A percentile compares a stretch with the other conserved stretches of the same genome.
Conservation (phyloP, 2,113 vertebrate genomes). For the Ibidorhyncha struthersii region DNA sequence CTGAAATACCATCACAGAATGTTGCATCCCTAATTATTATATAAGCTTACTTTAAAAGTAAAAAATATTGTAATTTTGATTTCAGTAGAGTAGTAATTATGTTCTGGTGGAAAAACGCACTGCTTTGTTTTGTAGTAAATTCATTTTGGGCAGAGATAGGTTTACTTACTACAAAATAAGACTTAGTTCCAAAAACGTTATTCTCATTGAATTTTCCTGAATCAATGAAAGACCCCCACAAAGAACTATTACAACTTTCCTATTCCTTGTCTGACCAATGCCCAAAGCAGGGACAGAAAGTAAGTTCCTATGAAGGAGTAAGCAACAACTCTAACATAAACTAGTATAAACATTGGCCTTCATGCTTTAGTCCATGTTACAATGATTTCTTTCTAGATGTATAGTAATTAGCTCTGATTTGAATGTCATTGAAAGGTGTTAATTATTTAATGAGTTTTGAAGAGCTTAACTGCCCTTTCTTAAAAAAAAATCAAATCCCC, state of each 20-base stretch:
- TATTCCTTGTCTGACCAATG: not conserved
- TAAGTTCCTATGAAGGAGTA: not conserved
- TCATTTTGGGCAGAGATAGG: not conserved
- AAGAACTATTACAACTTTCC: not conserved
- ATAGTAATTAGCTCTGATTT: not conserved
- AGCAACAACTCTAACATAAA: not conserved
- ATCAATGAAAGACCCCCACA: not conserved
- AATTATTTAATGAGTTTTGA: conserved; percentile 37
- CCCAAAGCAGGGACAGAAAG: not conserved
- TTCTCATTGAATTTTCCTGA: not conserved
- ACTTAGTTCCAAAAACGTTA: not conserved
- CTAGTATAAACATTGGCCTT: not conserved
- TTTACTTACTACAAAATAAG: conserved; percentile 28
- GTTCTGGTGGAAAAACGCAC: not conserved
- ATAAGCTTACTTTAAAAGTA: not conserved
- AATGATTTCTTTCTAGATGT: not conserved
- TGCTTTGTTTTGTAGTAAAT: not conserved
- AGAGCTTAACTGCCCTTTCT: not conserved
- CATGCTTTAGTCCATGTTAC: not conserved
- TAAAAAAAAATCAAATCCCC: not conserved
- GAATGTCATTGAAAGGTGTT: conserved; percentile 19
- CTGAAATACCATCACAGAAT: not conserved
- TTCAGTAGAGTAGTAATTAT: not conserved
- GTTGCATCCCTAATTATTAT: not conserved
- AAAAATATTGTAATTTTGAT: not conserved